phyloP scores from a whole-genome alignment of 2,113 vertebrate species.

The Phalacrocorax pelagicus region DNA sequence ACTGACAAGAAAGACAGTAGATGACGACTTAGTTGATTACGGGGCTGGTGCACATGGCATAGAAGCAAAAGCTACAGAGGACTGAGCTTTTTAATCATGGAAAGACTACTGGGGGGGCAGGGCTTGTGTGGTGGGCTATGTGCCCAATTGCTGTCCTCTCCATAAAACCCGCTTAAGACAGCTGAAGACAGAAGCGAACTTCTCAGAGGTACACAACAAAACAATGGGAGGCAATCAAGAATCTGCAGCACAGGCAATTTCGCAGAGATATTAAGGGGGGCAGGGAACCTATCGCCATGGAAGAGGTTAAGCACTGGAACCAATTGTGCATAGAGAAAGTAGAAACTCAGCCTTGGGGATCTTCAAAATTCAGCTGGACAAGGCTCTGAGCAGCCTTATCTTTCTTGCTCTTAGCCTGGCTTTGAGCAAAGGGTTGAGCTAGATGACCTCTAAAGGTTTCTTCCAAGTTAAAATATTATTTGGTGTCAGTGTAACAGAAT shows the following conservation, averaged over 20 bases:
- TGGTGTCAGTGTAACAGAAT: not conserved
- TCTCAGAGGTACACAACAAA: not conserved
- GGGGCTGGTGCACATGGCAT: not conserved
- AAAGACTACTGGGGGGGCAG: not conserved
- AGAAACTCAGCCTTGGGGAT: not conserved
- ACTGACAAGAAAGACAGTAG: not conserved
- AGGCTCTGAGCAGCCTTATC: not conserved
- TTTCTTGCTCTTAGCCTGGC: not conserved
- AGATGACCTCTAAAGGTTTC: not conserved
- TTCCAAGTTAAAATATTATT: not conserved
- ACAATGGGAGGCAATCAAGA: not conserved
- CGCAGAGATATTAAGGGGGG: fast-evolving
- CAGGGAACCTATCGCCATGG: not conserved
- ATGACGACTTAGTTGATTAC: not conserved
- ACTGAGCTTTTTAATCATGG: not conserved
- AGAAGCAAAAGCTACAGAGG: not conserved
- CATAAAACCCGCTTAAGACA: not conserved
- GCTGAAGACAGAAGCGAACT: not conserved
- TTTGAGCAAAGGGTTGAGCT: not conserved
- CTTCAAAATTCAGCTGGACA: not conserved
- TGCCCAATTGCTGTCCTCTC: not conserved
- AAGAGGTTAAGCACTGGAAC: not conserved
- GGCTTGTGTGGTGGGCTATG: too few relatives aligned
- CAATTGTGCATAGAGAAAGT: fast-evolving
- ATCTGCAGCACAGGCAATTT: not conserved